Base-by-base conservation (phyloP, 2,113 vertebrate species). In the Myotis brandtii region DNA sequence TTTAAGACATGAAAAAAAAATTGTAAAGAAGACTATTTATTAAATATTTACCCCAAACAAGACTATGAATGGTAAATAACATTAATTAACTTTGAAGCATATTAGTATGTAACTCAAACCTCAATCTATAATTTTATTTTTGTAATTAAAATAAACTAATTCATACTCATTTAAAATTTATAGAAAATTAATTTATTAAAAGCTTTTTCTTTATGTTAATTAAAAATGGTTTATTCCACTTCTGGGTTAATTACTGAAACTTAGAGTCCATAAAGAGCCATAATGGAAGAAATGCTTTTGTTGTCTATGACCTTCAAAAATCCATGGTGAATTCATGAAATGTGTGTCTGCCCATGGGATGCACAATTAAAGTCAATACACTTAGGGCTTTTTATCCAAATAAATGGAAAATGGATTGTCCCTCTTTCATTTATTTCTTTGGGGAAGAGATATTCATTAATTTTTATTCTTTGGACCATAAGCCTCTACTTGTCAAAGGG, bases 81-180 rank as follows among this genome's bases (percentile, higher is more conserved):
- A 75, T 52, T 79, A 84, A 86, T 91, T 62, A 91, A 75, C 69
- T 84, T 85, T 81, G 23, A 93, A 20, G 2, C 2, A 80, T 30
- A 88, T 87, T 62, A 92, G 46, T 81, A 84, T 72, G 54, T 87
- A 56, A 87, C 14, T 43, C 54, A 93, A 69, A 67, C n/a, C 13
- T 54, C 32, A 77, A 9, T 90, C 17, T 73, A 46, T 27, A 90
- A 52, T 81, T 88, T 40, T 76, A 93, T 48, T 62, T 84, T 66
- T 88, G 9, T 85, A 92, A 96, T 69, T 90, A 59, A 92, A 94
- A 91, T 54, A 25, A 96, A 91, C 54, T 69, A 85, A 79, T 91
- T 81, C 27, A 91, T 72, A 81, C 34, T 67, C 16, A 56, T 84
- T 96, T 89, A 16, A 59, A 93, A 95, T 87, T 88, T 91, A 89